phyloP scores from a whole-genome alignment of 2,888 invertebrate species.

The Cephalotes varians region DNA sequence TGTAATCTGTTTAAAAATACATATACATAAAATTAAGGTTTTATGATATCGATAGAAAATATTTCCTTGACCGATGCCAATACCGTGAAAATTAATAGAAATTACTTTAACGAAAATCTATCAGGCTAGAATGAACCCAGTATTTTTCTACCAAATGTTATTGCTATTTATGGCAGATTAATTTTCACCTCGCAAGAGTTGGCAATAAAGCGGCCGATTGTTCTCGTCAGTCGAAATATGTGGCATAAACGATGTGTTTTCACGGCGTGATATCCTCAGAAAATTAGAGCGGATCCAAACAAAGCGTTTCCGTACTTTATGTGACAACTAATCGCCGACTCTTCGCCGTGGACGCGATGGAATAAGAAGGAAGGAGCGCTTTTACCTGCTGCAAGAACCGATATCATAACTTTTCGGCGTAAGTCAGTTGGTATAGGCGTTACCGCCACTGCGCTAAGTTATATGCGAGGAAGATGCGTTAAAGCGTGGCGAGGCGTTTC shows the following conservation, averaged over 20 bases:
- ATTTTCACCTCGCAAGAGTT: conserved; percentile 53
- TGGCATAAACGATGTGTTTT: conserved; percentile 75
- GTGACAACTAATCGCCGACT: conserved; percentile 81
- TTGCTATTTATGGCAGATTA: conserved; percentile 65
- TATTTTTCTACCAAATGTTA: conserved; percentile 26
- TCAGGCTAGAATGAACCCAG: background rate
- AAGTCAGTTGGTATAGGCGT: conserved; percentile 78
- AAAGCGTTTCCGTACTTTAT: conserved; percentile 80
- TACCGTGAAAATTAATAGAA: background rate
- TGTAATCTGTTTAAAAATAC: background rate
- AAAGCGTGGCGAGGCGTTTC: conserved; percentile 73
- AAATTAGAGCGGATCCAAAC: conserved; percentile 76
- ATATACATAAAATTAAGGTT: background rate
- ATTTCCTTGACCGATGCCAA: background rate
- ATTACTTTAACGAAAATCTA: conserved; percentile 12
- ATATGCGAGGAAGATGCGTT: conserved; percentile 75
- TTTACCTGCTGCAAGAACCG: conserved; percentile 62
- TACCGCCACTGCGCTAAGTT: conserved; percentile 73
- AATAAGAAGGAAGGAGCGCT: conserved; percentile 38
- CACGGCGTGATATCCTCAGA: conserved; percentile 60
- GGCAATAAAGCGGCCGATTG: conserved; percentile 45
- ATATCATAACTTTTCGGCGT: conserved; percentile 74
- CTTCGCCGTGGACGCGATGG: conserved; percentile 44
- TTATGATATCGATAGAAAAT: background rate
- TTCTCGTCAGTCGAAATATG: conserved; percentile 69